Evolutionary conservation across 2,113 vertebrate species (phyloP).

Genomic region (Muscicapa adusta): DNA sequence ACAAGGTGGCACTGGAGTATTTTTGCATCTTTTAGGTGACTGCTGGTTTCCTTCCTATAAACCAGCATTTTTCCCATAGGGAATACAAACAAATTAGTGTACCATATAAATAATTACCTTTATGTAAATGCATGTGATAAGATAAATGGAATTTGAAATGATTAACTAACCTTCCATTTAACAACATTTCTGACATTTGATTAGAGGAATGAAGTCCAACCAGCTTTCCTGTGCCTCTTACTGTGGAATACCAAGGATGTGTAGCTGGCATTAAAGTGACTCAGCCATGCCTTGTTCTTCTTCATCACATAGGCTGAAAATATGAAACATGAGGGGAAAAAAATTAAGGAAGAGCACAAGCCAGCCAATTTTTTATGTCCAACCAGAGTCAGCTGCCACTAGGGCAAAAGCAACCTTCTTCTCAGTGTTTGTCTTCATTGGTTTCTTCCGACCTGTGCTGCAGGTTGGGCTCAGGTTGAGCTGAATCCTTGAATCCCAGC

Average conservation of each 20-base stretch:
- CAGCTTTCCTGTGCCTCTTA: constrained; percentile 25
- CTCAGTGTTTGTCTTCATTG: not conserved
- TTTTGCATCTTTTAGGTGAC: not conserved
- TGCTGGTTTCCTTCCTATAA: not conserved
- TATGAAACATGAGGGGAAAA: not conserved
- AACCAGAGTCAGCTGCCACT: not conserved
- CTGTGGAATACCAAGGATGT: constrained; percentile 7
- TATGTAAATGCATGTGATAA: constrained; percentile 58
- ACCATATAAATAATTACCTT: constrained; percentile 61
- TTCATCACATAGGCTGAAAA: constrained; percentile 14
- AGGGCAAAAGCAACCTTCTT: not conserved
- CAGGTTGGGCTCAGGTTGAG: not conserved
- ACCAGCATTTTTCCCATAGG: constrained; percentile 26
- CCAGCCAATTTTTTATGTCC: not conserved
- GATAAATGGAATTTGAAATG: constrained; percentile 55
- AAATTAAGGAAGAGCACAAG: not conserved
- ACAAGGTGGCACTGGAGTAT: constrained; percentile 51
- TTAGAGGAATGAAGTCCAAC: constrained; percentile 48
- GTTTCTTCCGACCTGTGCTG: not conserved
- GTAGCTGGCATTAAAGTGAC: not conserved
- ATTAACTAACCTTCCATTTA: constrained; percentile 67
- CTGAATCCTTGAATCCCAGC: not conserved
- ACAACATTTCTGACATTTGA: constrained; percentile 52
- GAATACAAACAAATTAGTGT: constrained; percentile 55
- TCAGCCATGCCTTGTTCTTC: constrained; percentile 28